Evolutionary conservation across 2,113 vertebrate species (phyloP).

Genomic region (Bettongia penicillata): DNA sequence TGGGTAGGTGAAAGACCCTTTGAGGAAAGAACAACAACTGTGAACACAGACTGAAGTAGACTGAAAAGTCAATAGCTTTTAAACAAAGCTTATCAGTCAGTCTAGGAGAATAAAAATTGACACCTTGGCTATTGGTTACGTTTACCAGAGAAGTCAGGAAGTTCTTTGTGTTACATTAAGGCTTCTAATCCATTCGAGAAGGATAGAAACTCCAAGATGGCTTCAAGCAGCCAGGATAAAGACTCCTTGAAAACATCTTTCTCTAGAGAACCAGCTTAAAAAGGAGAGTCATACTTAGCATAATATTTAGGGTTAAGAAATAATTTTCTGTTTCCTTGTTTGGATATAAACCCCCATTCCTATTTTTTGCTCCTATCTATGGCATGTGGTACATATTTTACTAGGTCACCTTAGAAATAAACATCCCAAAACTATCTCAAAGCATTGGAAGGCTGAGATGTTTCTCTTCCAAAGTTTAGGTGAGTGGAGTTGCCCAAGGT

Average conservation of each 20-base stretch:
- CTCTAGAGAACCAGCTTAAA: slow-evolving; percentile 41
- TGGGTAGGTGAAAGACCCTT: slow-evolving; percentile 36
- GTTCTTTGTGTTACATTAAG: slow-evolving; percentile 15
- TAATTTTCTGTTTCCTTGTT: background rate
- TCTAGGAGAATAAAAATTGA: slow-evolving; percentile 40
- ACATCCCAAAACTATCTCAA: slow-evolving; percentile 34
- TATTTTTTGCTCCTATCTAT: slow-evolving; percentile 10
- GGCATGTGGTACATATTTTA: background rate
- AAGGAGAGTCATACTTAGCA: slow-evolving; percentile 29
- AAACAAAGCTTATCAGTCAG: slow-evolving; percentile 69
- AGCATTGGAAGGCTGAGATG: background rate
- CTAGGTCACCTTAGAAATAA: slow-evolving; percentile 4
- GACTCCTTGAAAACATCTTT: background rate
- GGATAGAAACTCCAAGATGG: background rate
- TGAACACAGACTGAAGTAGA: slow-evolving; percentile 51
- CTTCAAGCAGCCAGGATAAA: background rate
- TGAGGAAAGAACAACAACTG: slow-evolving; percentile 27
- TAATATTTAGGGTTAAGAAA: slow-evolving; percentile 32
- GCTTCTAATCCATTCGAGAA: background rate
- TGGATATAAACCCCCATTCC: background rate
- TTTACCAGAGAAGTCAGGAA: slow-evolving; percentile 14
- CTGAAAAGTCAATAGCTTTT: slow-evolving; percentile 64
- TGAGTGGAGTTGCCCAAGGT: background rate
- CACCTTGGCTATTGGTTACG: slow-evolving; percentile 59
- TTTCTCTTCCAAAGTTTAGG: background rate